Base-by-base conservation (phyloP, 2,797 vertebrate genomes). In the Champsocephalus gunnari region DNA sequence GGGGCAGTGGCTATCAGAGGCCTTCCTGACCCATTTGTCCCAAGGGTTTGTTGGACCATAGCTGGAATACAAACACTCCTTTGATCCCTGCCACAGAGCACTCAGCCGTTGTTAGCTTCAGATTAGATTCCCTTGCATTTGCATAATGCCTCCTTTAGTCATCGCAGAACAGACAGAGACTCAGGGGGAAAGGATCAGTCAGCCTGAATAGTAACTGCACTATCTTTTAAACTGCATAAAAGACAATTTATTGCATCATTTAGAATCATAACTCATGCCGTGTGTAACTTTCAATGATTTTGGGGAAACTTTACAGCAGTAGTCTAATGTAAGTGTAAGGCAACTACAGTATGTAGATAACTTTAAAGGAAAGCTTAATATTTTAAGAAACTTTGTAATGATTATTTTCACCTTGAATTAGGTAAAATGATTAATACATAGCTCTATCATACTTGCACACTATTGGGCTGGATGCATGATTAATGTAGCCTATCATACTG, bases 41-140 rank as follows among this genome's bases (percentile, higher is more conserved):
- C 2, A 0, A 41, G 73, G 82, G 57, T 73, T 65, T 65, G 67
- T 16, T 11, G 32, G 76, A 53, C 45, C 83, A 9, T 54, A 55
- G 63, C 80, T 71, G 80, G 80, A 73, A 67, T 72, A 87, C 86
- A 79, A 60, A 47, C 51, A 9, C 59, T 67, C 60, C 87, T 93
- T 93, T 93, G 91, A 94, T 91, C 80, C 66, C 51, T 16, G 28
- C 79, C 41, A 43, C 84, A 78, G 69, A 81, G 75, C 83, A 79
- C 86, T 93, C 84, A 73, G 75, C 73, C 72, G 19, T 49, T 59
- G 81, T 83, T 79, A 79, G 72, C 83, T 50, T 65, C 55, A 87
- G 92, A 93, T 93, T 89, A 91, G 90, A 93, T 88, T 77, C 58
- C 41, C 24, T 0, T 0, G 8, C 17, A 87, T 93, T 87, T 87